Base-by-base conservation (phyloP, 2,888 invertebrate genomes). In the Aspidiotus rigidus region DNA sequence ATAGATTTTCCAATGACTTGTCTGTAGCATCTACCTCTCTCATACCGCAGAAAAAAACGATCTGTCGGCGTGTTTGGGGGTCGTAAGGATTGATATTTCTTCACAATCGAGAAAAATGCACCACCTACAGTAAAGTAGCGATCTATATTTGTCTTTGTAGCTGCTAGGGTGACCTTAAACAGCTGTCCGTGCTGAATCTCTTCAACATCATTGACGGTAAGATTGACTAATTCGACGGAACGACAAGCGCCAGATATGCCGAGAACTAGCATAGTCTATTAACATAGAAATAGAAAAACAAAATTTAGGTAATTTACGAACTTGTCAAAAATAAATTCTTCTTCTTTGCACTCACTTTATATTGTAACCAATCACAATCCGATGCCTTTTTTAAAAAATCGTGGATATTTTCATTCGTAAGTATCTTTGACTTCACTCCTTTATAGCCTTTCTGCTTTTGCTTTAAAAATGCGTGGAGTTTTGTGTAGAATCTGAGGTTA, bases 11-110 rank as follows among this genome's bases (percentile, higher is more conserved):
- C 6, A 49, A 49, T 49, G 10, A 49, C 6, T 49, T 49, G 49
- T n/a, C n/a, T 49, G n/a, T n/a, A 49, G 49, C 49, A 49, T 49
- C n/a, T 49, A 49, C 49, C 49, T n/a, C 49, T 49, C 49, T 49
- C 49, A 49, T 49, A 49, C 6, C 49, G 49, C 49, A 49, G n/a
- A 49, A 49, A 49, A 49, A 49, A 49, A n/a, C 49, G 49, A 49
- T 49, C 6, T n/a, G 49, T 49, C 11, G 49, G 49, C 49, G 49
- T 49, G 49, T 49, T 49, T 11, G 49, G 49, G n/a, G 49, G 49
- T 49, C 49, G 10, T 49, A 49, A 49, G 49, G 10, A 13, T 11
- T n/a, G 49, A 49, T 6, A 49, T 49, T 49, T 49, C 49, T 49
- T 49, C n/a, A 49, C 49, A 13, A 49, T 49, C n/a, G 49, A 11